phyloP scores from a whole-genome alignment of 1,140 invertebrate species.

The Subanguina moxae region DNA sequence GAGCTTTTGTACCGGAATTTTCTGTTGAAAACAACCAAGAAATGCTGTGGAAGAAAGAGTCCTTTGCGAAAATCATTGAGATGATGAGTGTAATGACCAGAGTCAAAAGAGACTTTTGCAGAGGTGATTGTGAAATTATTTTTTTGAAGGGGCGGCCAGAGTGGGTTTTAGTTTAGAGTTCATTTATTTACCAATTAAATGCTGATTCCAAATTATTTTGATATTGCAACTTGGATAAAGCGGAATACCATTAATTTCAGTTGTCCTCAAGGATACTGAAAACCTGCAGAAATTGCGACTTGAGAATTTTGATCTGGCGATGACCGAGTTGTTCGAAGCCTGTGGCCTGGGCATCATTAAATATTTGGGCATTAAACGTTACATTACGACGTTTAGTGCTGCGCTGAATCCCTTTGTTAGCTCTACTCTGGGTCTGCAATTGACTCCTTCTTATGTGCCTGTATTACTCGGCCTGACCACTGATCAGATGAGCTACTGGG shows the following conservation, averaged over 20 bases:
- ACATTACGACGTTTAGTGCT: slow-evolving; percentile 12
- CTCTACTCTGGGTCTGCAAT: slow-evolving; percentile 5
- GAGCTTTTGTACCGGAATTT: neutral
- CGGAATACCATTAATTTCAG: neutral
- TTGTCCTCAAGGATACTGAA: neutral
- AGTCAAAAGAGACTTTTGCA: neutral
- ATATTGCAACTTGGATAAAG: neutral
- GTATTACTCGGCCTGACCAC: slow-evolving; percentile 13
- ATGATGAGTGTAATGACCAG: neutral
- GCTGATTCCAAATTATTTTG: too few species aligned
- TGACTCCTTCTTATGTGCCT: slow-evolving; percentile 14
- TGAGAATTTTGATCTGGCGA: slow-evolving; percentile 39
- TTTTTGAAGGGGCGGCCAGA: too few species aligned
- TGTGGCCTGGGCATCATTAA: slow-evolving; percentile 26
- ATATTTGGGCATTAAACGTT: slow-evolving; percentile 22
- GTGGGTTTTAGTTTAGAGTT: too few species aligned
- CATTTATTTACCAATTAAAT: too few species aligned
- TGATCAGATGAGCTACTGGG: neutral
- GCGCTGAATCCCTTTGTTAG: neutral
- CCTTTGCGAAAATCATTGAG: neutral
- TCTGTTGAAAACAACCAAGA: neutral
- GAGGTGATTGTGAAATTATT: too few species aligned
- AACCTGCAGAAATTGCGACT: slow-evolving; percentile 18
- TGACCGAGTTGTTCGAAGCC: slow-evolving; percentile 35
- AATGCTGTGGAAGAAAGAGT: slow-evolving; percentile 5